Percentiles rank a stretch among this genome's conserved stretches.
Evolutionary conservation across 1,140 invertebrate species (phyloP).

Genomic region (Zeugodacus cucurbitae): DNA sequence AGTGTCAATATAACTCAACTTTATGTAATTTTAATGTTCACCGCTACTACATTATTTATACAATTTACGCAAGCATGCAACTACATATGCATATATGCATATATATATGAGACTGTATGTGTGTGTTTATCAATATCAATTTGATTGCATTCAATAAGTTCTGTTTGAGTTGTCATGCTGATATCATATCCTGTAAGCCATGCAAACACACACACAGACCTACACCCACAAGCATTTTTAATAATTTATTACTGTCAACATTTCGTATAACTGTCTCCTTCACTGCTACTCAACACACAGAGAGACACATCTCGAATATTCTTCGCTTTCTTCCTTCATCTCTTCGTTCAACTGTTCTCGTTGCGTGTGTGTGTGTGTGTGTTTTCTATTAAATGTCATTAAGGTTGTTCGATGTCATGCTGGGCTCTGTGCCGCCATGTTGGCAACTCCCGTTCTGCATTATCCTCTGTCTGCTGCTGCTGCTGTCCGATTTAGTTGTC

Average conservation of each 20-base stretch:
- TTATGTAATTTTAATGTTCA: neutral
- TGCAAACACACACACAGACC: neutral
- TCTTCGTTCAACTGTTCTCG: neutral
- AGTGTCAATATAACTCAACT: neutral
- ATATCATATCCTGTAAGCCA: neutral
- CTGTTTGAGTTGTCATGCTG: neutral
- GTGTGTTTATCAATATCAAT: neutral
- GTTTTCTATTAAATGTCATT: neutral
- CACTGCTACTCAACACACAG: neutral
- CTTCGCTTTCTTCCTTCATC: neutral
- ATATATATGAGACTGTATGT: neutral
- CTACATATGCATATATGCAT: neutral
- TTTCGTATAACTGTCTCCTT: neutral
- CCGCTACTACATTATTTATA: neutral
- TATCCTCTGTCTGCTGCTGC: neutral
- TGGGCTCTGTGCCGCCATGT: neutral
- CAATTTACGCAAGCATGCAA: neutral
- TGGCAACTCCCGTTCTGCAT: neutral
- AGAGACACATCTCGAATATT: neutral
- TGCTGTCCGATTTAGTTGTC: neutral
- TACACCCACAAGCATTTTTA: neutral
- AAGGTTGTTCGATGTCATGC: conserved; percentile 16
- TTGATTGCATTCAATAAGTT: conserved; percentile 33
- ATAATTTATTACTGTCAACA: conserved; percentile 10
- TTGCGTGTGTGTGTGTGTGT: neutral